A percentile compares a stretch with the other conserved stretches of the same genome.
phyloP scores from a whole-genome alignment of 2,797 vertebrate species.

The Vipera ursinii region DNA sequence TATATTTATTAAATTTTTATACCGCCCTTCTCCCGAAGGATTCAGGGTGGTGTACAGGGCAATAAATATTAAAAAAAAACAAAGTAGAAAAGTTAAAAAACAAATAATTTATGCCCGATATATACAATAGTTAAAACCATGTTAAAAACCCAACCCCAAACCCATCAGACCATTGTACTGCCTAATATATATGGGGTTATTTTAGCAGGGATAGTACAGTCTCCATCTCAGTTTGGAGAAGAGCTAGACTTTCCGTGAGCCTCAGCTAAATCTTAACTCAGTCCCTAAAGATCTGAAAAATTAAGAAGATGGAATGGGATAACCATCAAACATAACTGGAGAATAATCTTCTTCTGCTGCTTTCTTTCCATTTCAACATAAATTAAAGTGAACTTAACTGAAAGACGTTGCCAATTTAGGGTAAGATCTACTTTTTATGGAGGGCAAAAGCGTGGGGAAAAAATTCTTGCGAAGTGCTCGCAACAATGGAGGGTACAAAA shows the following conservation, averaged over 20 bases:
- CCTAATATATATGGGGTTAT: neutral
- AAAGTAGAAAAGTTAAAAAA: too few species aligned
- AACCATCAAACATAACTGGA: neutral
- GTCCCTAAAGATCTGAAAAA: neutral
- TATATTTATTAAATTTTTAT: too few species aligned
- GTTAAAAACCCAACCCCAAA: too few species aligned
- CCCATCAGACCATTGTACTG: too few species aligned
- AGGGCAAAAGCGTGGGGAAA: neutral
- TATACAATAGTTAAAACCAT: too few species aligned
- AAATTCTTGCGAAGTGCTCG: neutral
- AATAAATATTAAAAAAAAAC: too few species aligned
- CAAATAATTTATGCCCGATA: too few species aligned
- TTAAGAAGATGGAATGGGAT: neutral
- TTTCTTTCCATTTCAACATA: neutral
- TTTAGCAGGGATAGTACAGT: neutral
- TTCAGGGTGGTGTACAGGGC: too few species aligned
- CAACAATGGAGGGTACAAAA: neutral
- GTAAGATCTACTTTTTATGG: neutral
- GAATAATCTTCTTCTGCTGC: neutral
- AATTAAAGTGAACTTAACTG: neutral
- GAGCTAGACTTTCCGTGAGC: neutral
- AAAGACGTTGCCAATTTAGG: neutral
- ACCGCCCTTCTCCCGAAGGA: too few species aligned
- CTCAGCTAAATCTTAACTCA: neutral
- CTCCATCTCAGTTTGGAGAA: neutral